These are phyloP conservation scores for Pterostichus madidus DNA, from an alignment of 2,888 invertebrate genomes.

Conservation along the genomic window DNA sequence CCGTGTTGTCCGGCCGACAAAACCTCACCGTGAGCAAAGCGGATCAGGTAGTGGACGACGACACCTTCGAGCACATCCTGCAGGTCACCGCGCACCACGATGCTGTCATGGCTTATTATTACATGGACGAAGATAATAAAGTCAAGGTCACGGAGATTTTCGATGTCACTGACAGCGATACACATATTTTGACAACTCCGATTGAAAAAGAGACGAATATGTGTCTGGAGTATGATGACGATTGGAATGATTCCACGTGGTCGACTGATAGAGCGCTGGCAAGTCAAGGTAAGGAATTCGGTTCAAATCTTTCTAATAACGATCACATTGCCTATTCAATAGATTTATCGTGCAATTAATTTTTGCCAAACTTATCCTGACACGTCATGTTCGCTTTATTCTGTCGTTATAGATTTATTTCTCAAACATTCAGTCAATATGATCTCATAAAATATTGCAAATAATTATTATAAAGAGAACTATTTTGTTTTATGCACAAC, in stretches of 20 bases:
- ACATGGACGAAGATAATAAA: constrained; percentile 92
- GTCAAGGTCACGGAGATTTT: constrained; percentile 94
- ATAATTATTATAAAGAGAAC: no score
- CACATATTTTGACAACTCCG: constrained; percentile 82
- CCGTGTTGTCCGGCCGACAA: constrained; percentile 74
- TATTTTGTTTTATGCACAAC: no score
- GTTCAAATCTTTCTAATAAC: neutral
- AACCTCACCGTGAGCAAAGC: constrained; percentile 74
- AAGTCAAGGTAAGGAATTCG: constrained; percentile 30
- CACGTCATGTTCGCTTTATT: no score
- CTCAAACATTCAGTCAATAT: no score
- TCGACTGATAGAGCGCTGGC: constrained; percentile 62
- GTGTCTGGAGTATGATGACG: constrained; percentile 84
- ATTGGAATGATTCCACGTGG: constrained; percentile 79
- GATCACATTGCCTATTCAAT: no score
- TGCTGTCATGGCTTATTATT: constrained; percentile 94
- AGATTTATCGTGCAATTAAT: no score
- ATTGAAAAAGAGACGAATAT: constrained; percentile 82
- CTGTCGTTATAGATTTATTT: no score
- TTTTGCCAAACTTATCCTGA: no score
- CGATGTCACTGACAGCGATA: constrained; percentile 89
- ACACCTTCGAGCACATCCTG: constrained; percentile 85
- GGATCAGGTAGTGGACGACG: constrained; percentile 76
- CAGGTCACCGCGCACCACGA: constrained; percentile 92
- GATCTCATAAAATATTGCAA: no score